These are phyloP conservation scores for Drosophila tropicalis DNA, from an alignment of 1,140 invertebrate genomes.

Conservation along the genomic window DNA sequence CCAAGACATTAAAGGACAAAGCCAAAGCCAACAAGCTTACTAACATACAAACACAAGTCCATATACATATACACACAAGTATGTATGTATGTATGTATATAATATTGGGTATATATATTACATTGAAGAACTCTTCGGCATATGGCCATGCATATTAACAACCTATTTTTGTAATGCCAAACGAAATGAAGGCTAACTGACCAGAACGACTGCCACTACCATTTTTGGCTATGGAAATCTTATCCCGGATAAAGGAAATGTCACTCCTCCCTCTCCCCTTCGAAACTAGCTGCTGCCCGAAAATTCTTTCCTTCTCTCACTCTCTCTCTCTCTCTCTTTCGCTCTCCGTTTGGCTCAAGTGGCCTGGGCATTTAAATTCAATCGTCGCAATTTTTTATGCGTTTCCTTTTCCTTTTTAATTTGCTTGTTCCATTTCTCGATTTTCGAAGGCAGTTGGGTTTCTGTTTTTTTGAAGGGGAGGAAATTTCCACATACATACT, in stretches of 20 bases:
- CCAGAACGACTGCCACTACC: slow-evolving; percentile 46
- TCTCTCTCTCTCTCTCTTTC: slow-evolving; percentile 1
- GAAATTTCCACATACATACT: slow-evolving; percentile 31
- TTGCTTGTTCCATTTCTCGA: slow-evolving; percentile 55
- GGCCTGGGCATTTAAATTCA: slow-evolving; percentile 74
- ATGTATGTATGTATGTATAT: neutral
- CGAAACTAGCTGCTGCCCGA: slow-evolving; percentile 26
- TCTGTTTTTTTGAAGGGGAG: slow-evolving; percentile 6
- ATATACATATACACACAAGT: neutral
- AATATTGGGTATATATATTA: slow-evolving; percentile 6
- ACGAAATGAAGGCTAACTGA: slow-evolving; percentile 45
- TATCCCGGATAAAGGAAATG: slow-evolving; percentile 47
- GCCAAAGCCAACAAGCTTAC: slow-evolving; percentile 51
- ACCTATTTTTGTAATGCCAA: slow-evolving; percentile 74
- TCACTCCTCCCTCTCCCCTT: slow-evolving; percentile 34
- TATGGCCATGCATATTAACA: slow-evolving; percentile 81
- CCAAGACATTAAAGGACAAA: slow-evolving; percentile 50
- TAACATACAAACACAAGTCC: neutral
- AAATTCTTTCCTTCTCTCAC: neutral
- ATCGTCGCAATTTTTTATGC: slow-evolving; percentile 74
- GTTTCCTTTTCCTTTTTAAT: slow-evolving; percentile 78
- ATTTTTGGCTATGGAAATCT: slow-evolving; percentile 32
- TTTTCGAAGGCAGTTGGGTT: slow-evolving; percentile 10
- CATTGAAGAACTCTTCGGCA: slow-evolving; percentile 39
- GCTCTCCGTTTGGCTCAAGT: slow-evolving; percentile 48